Evolutionary conservation across 2,113 vertebrate species (phyloP).

Genomic region (Ictidomys tridecemlineatus): DNA sequence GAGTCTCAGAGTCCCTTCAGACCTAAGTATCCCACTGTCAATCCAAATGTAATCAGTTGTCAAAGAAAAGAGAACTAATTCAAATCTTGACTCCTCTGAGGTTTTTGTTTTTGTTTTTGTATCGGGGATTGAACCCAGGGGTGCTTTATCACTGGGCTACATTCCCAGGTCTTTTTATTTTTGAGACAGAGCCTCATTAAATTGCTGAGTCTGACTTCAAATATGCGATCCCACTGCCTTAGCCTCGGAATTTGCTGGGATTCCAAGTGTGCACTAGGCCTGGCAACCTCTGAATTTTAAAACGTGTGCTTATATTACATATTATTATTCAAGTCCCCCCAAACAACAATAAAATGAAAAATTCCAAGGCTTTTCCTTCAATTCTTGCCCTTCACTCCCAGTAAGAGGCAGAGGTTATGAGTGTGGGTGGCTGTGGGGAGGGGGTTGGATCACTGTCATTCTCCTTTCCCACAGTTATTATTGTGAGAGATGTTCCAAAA

Average conservation of each 20-base stretch:
- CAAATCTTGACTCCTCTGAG: neutral
- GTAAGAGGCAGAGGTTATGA: neutral
- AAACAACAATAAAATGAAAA: conserved; percentile 38
- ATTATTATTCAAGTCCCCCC: neutral
- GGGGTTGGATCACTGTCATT: neutral
- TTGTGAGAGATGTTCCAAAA: conserved; percentile 1
- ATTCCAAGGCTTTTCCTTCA: conserved; percentile 39
- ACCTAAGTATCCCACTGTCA: neutral
- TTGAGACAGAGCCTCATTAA: too few species aligned
- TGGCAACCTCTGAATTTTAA: neutral
- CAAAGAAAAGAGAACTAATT: conserved; percentile 45
- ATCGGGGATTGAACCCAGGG: too few species aligned
- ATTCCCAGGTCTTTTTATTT: too few species aligned
- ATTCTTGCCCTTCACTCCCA: neutral
- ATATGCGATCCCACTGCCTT: too few species aligned
- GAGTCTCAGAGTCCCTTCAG: neutral
- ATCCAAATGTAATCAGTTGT: conserved; percentile 32
- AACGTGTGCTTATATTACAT: conserved; percentile 1
- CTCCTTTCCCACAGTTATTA: neutral
- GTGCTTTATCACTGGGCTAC: too few species aligned
- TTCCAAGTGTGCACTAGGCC: too few species aligned
- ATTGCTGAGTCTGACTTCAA: too few species aligned
- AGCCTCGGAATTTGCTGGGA: too few species aligned
- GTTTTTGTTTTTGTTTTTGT: too few species aligned
- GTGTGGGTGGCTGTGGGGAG: neutral